Evolutionary conservation across 2,797 vertebrate genomes (phyloP), one percentile per base, ranked within the genome.

Genomic region (Anomalospiza imberbis): DNA sequence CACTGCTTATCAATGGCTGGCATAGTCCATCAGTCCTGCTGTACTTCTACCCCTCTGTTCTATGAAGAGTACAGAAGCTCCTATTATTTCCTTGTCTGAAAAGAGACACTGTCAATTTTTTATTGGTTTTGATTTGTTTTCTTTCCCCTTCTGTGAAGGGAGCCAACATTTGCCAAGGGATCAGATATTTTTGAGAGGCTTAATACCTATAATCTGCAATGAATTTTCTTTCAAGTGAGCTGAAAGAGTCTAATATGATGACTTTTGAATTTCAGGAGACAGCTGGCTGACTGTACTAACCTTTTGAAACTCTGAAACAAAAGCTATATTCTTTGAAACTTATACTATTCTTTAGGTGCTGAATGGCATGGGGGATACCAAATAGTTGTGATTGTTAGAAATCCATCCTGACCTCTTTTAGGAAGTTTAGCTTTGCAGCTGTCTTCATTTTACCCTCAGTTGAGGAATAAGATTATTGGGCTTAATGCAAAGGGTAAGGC

Each of bases 151-250:
- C 28, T 17, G 8, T 45, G 44, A 62, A 76, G 24, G 44, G 12
- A 87, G 22, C 16, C 50, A 62, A 20, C 10, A 16, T 84, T 72
- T 89, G 29, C 40, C 28, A 42, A 51, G 25, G 11, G 86, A 61
- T n/a, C 20, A 48, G 60, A 13, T 34, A 36, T 78, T 91, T 79
- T 36, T 58, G 51, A 44, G 79, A 68, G n/a, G 21, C 9, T 76
- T 84, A 88, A 74, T 40, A 65, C 40, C n/a, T 95, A 7, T 81
- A 84, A 81, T 81, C 47, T 86, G 70, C 20, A 29, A 20, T 68
- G 62, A 62, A 26, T 94, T 94, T 91, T 78, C 62, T 51, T 88
- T 58, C 44, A 73, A 78, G 34, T 57, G 62, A 78, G 31, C 26
- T 24, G 58, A 38, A 83, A 1, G 13, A 72, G 25, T 72, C 22